These are phyloP conservation scores for Cebidichthys violaceus DNA, from an alignment of 2,113 vertebrate genomes.

Conservation along the genomic window DNA sequence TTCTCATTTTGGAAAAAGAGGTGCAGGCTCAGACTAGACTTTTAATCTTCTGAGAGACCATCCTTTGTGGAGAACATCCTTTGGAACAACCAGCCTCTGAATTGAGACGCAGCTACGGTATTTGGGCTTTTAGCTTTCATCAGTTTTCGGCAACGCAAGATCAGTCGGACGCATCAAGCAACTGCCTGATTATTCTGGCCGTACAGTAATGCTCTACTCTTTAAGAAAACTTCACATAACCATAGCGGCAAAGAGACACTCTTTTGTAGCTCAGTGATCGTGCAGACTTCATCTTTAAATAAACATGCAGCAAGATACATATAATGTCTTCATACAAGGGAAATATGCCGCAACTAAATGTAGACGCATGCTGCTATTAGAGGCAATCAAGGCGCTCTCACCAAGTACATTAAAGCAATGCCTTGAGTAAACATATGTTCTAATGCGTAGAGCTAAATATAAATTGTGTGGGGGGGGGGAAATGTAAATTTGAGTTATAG, in stretches of 20 bases:
- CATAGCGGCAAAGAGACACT: neutral
- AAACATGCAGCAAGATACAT: neutral
- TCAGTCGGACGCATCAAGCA: constrained; percentile 17
- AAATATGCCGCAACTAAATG: neutral
- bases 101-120: neutral
- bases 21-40: constrained; percentile 1
- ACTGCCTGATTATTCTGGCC: neutral
- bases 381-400: neutral
- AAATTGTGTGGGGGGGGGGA: neutral
- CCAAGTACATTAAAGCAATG: neutral
- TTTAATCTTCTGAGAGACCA: constrained; percentile 2
- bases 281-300: neutral
- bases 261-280: neutral
- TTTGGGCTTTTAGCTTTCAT: constrained; percentile 18
- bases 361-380: neutral
- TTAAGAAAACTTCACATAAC: constrained; percentile 10
- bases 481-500: neutral
- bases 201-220: neutral
- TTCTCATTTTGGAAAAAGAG: constrained; percentile 11
- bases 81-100: constrained; percentile 10
- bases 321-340: neutral
- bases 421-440: neutral
- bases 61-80: constrained; percentile 8
- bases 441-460: neutral
- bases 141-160: neutral